A percentile compares a stretch with the other conserved stretches of the same genome.
phyloP scores from a whole-genome alignment of 2,888 invertebrate species.

The Calameuta filiformis region DNA sequence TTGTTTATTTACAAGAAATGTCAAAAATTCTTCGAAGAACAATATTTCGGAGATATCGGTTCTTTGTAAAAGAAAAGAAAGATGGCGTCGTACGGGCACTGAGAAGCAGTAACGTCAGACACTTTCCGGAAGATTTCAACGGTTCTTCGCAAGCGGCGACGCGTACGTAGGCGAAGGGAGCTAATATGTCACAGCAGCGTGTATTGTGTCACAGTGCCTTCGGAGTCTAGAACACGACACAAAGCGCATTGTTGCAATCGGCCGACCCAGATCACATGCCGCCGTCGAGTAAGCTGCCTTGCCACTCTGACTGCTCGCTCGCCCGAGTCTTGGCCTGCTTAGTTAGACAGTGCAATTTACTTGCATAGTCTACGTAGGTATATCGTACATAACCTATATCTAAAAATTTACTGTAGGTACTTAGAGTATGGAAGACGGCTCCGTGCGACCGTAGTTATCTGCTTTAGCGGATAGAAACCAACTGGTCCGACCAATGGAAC shows the following conservation, averaged over 20 bases:
- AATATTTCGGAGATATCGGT: too few relatives aligned
- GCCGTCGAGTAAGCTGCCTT: not conserved
- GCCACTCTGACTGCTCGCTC: slow-evolving; percentile 4
- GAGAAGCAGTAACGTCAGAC: not conserved
- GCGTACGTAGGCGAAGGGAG: slow-evolving; percentile 17
- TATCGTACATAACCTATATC: not conserved
- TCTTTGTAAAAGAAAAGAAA: too few relatives aligned
- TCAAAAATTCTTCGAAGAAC: too few relatives aligned
- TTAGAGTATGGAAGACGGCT: too few relatives aligned
- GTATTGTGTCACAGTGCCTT: slow-evolving; percentile 26
- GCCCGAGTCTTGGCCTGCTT: not conserved
- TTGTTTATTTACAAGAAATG: too few relatives aligned
- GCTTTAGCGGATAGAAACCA: too few relatives aligned
- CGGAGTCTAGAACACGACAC: slow-evolving; percentile 32
- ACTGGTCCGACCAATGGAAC: too few relatives aligned
- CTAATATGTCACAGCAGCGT: slow-evolving; percentile 18
- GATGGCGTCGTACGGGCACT: too few relatives aligned
- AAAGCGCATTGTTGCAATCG: slow-evolving; percentile 56
- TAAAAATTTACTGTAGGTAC: too few relatives aligned
- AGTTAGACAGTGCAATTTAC: not conserved
- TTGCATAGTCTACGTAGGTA: not conserved
- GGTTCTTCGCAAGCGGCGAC: not conserved
- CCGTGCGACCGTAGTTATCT: too few relatives aligned
- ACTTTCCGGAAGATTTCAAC: not conserved
- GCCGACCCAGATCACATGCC: slow-evolving; percentile 51